Conservation (phyloP, 1,140 invertebrate species). For the Drosophila tropicalis region DNA sequence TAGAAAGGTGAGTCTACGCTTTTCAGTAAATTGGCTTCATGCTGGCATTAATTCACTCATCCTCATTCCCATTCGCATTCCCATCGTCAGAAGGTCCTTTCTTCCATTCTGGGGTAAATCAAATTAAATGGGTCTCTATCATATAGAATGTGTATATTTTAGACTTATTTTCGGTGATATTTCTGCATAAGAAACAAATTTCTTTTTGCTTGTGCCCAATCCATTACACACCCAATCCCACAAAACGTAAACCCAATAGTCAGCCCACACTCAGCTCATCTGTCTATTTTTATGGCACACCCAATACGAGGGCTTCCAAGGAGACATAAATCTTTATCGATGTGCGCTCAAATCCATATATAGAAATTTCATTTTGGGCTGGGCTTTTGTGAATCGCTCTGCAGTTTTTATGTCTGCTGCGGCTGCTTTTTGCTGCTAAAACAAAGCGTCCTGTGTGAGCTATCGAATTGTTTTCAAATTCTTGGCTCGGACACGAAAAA, state of each 20-base stretch:
- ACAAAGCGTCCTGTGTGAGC: constrained; percentile 42
- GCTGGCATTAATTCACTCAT: background rate
- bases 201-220: constrained; percentile 33
- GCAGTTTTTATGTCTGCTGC: constrained; percentile 24
- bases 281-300: constrained; percentile 53
- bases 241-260: background rate
- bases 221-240: constrained; percentile 22
- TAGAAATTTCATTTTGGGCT: constrained; percentile 59
- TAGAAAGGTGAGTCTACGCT: constrained; percentile 52
- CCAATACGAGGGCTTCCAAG: constrained; percentile 40
- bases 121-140: constrained; percentile 33
- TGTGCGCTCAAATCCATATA: constrained; percentile 64
- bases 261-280: constrained; percentile 26
- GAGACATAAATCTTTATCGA: constrained; percentile 69
- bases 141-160: constrained; percentile 19
- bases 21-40: constrained; percentile 30
- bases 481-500: constrained; percentile 56
- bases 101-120: constrained; percentile 1
- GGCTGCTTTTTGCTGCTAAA: constrained; percentile 21
- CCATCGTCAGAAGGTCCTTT: background rate
- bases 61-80: background rate
- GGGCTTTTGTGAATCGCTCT: constrained; percentile 43
- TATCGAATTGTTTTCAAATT: constrained; percentile 55
- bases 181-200: constrained; percentile 25
- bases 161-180: constrained; percentile 35